These are phyloP conservation scores for Drosophila arizonae DNA, from an alignment of 1,140 invertebrate species.

Conservation along the genomic window DNA sequence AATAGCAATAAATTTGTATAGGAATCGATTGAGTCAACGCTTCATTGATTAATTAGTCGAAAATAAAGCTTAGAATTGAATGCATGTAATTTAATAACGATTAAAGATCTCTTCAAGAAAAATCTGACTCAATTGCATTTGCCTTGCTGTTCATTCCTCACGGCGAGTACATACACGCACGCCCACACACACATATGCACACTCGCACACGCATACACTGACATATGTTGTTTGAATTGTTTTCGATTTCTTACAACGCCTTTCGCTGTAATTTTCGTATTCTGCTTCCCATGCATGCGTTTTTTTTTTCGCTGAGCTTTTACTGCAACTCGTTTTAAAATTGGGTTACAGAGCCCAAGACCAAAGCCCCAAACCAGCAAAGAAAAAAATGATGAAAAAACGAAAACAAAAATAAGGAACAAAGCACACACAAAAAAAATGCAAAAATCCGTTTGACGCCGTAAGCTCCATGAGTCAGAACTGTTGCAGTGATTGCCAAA, in stretches of 20 bases:
- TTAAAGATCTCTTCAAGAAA: constrained; percentile 2
- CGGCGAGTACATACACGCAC: background rate
- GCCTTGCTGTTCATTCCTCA: constrained; percentile 13
- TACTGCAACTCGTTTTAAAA: constrained; percentile 70
- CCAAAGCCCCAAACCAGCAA: constrained; percentile 46
- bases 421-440: constrained; percentile 46
- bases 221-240: constrained; percentile 74
- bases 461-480: constrained; percentile 72
- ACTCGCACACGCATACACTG: background rate
- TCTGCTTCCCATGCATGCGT: constrained; percentile 60
- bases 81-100: constrained; percentile 1
- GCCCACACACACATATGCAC: constrained; percentile 12
- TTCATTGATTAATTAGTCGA: constrained; percentile 11
- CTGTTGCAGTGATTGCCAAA: constrained; percentile 68
- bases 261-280: constrained; percentile 75
- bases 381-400: constrained; percentile 24
- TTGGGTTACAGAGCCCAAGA: constrained; percentile 72
- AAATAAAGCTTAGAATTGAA: constrained; percentile 5
- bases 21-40: background rate
- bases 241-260: constrained; percentile 72
- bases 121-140: constrained; percentile 16
- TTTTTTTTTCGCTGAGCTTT: constrained; percentile 34
- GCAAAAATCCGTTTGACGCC: constrained; percentile 78
- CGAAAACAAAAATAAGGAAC: constrained; percentile 1
- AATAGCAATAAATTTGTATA: background rate